A percentile compares a stretch with the other conserved stretches of the same genome.
These are phyloP conservation scores for Gymnothorax reevesii DNA, from an alignment of 2,797 vertebrate species.

Conservation along the genomic window DNA sequence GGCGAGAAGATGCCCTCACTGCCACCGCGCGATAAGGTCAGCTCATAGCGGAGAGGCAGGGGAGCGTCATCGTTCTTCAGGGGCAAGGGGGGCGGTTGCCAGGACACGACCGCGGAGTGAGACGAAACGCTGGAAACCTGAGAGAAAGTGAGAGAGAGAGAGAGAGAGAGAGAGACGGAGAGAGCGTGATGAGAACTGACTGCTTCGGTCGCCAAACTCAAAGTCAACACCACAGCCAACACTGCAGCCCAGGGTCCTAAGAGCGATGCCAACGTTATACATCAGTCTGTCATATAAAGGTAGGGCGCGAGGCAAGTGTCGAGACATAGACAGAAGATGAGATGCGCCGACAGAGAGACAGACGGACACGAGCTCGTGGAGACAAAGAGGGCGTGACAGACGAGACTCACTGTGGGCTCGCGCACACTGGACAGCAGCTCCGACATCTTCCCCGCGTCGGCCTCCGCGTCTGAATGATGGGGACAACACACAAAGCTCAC, in stretches of 20 bases:
- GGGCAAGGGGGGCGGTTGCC: conserved; percentile 66
- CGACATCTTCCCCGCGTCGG: conserved; percentile 65
- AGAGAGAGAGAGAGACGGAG: neutral
- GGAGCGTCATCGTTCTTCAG: conserved; percentile 64
- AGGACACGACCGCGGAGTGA: conserved; percentile 74
- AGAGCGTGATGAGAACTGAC: neutral
- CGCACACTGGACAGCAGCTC: conserved; percentile 64
- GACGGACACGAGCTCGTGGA: neutral
- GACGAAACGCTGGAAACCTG: conserved; percentile 74
- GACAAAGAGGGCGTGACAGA: neutral
- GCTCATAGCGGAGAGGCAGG: conserved; percentile 72
- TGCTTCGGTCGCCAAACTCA: too few relatives aligned
- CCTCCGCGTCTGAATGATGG: conserved; percentile 69
- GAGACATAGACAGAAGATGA: neutral
- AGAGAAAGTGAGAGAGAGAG: conserved; percentile 43
- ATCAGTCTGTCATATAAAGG: neutral
- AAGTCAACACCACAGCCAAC: too few relatives aligned
- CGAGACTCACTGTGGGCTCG: conserved; percentile 72
- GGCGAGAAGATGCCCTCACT: conserved; percentile 77
- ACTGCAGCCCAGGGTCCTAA: neutral
- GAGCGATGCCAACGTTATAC: neutral
- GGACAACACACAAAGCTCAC: conserved; percentile 39
- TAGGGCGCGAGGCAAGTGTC: neutral
- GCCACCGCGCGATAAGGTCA: conserved; percentile 74
- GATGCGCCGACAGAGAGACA: neutral